Percentiles rank a stretch among this genome's conserved stretches.
Evolutionary conservation across 1,140 invertebrate species (phyloP).

Genomic region (Physella acuta): DNA sequence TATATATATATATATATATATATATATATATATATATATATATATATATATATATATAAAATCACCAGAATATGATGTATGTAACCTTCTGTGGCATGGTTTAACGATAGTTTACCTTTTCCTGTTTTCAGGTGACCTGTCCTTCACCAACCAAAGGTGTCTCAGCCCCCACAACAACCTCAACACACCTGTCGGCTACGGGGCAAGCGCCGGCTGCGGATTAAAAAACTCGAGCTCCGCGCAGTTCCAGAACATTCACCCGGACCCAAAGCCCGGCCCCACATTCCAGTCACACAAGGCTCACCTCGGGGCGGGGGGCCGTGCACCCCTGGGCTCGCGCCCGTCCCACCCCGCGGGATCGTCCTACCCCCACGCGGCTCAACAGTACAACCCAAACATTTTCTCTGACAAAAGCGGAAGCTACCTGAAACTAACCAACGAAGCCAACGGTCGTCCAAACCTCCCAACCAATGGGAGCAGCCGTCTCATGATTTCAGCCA

Average conservation of each 20-base stretch:
- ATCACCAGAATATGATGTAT: too few relatives aligned
- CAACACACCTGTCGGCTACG: slow-evolving; percentile 1
- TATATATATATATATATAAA: too few relatives aligned
- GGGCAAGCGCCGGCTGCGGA: neutral
- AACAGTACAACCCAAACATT: neutral
- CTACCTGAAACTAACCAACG: slow-evolving; percentile 13
- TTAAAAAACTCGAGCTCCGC: neutral
- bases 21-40: too few relatives aligned
- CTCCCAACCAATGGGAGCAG: too few relatives aligned
- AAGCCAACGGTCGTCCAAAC: too few relatives aligned
- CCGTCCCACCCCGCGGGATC: neutral
- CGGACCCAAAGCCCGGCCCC: neutral
- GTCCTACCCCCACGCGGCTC: neutral
- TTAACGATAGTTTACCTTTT: too few relatives aligned
- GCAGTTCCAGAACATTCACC: slow-evolving; percentile 25
- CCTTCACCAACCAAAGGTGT: slow-evolving; percentile 25
- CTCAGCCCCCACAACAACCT: slow-evolving; percentile 26
- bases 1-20: too few relatives aligned
- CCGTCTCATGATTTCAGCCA: neutral
- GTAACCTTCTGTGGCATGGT: too few relatives aligned
- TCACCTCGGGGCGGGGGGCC: neutral
- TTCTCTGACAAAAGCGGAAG: neutral
- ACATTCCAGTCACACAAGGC: neutral
- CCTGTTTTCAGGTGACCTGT: slow-evolving; percentile 22
- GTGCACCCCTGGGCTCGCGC: too few relatives aligned